Conservation (phyloP, 2,113 vertebrate genomes). For the Spermophilus dauricus region DNA sequence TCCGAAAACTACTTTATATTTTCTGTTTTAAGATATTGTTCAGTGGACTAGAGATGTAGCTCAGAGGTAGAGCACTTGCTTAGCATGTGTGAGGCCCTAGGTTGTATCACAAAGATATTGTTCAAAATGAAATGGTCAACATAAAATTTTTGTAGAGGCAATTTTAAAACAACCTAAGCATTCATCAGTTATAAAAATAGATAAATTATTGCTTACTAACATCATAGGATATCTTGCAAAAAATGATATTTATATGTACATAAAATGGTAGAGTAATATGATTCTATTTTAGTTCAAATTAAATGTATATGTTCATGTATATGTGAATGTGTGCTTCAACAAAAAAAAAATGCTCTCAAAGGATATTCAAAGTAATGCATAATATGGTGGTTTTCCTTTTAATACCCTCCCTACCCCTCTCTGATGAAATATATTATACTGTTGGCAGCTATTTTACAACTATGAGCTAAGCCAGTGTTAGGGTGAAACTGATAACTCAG, state of each 20-base stretch:
- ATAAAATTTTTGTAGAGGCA: constrained; percentile 5
- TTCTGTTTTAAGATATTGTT: neutral
- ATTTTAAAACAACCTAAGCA: constrained; percentile 4
- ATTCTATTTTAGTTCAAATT: constrained; percentile 25
- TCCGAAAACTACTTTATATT: neutral
- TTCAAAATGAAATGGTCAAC: constrained; percentile 6
- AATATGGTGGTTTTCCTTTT: neutral
- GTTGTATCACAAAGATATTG: no score
- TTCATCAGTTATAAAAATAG: neutral
- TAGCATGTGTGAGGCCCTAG: no score
- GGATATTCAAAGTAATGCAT: neutral
- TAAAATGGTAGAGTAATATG: neutral
- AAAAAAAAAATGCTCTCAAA: neutral
- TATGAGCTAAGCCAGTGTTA: neutral
- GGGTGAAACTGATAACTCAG: neutral
- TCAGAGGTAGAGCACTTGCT: no score
- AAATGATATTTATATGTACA: neutral
- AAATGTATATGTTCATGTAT: neutral
- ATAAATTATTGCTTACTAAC: neutral
- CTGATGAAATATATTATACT: neutral
- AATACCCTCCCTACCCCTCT: neutral
- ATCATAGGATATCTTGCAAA: neutral
- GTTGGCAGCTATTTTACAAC: neutral
- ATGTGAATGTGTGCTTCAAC: neutral
- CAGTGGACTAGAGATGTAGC: no score